Percentiles rank a stretch among this genome's conserved stretches.
phyloP scores from a whole-genome alignment of 2,888 invertebrate genomes.

The Cenopis cana region DNA sequence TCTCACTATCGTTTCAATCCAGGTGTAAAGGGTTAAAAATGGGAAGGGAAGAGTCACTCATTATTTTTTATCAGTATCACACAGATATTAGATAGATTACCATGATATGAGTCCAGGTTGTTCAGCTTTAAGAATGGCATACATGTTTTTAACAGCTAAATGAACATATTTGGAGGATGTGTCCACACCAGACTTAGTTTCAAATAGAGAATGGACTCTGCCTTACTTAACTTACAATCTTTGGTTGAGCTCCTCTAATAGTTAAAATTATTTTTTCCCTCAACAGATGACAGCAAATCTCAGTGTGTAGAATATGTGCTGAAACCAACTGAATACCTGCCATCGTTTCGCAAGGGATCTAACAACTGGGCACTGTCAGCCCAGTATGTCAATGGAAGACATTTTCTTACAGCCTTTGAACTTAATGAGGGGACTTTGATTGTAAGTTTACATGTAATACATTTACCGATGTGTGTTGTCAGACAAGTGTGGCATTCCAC shows the following conservation, averaged over 20 bases:
- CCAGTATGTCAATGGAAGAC: conserved; percentile 81
- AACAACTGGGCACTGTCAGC: conserved; percentile 78
- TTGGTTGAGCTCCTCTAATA: too few species aligned
- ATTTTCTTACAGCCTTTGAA: conserved; percentile 81
- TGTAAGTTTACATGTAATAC: too few species aligned
- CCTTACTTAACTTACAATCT: too few species aligned
- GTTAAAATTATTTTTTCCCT: conserved; percentile 10
- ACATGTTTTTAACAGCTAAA: not conserved
- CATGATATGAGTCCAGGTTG: too few species aligned
- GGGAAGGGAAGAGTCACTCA: too few species aligned
- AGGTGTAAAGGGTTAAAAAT: too few species aligned
- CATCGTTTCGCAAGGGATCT: conserved; percentile 72
- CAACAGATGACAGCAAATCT: conserved; percentile 71
- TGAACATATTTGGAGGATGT: not conserved
- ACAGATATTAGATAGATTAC: too few species aligned
- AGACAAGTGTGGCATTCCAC: not conserved
- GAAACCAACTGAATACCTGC: conserved; percentile 76
- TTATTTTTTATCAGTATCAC: too few species aligned
- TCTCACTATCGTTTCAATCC: too few species aligned
- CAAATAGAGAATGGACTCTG: too few species aligned
- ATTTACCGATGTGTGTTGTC: not conserved
- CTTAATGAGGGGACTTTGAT: conserved; percentile 78
- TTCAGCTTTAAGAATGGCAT: not conserved
- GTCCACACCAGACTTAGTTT: too few species aligned
- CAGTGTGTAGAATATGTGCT: conserved; percentile 76